A percentile compares a stretch with the other conserved stretches of the same genome.
phyloP scores from a whole-genome alignment of 2,113 vertebrate species.

The Sceloporus tristichus region DNA sequence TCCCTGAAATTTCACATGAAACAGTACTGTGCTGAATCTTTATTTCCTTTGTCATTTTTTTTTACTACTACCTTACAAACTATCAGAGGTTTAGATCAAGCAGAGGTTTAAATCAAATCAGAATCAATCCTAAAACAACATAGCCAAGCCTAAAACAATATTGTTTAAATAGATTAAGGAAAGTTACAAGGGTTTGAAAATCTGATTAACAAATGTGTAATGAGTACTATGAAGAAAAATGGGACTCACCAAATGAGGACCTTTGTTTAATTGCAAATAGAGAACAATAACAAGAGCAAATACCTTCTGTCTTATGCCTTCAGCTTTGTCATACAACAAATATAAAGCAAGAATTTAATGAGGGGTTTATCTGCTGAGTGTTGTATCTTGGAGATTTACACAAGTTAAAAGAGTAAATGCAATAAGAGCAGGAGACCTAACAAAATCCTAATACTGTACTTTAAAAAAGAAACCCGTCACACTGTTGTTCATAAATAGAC shows the following conservation, averaged over 20 bases:
- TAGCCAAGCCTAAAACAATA: constrained; percentile 50
- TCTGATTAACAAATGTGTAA: constrained; percentile 41
- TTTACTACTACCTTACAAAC: not conserved
- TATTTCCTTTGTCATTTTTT: not conserved
- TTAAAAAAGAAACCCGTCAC: constrained; percentile 43
- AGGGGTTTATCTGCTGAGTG: constrained; percentile 48
- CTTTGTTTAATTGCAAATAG: constrained; percentile 53
- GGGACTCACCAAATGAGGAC: constrained; percentile 33
- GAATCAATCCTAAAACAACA: constrained; percentile 16
- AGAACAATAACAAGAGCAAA: constrained; percentile 56
- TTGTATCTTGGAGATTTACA: constrained; percentile 43
- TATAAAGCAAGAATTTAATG: constrained; percentile 45
- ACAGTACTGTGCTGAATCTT: constrained; percentile 32
- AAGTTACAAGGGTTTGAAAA: constrained; percentile 40
- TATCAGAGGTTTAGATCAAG: constrained; percentile 32
- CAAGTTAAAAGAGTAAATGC: constrained; percentile 43
- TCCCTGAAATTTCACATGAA: not conserved
- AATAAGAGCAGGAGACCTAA: constrained; percentile 66
- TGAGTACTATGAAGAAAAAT: constrained; percentile 49
- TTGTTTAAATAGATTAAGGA: constrained; percentile 42
- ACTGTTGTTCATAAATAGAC: constrained; percentile 76
- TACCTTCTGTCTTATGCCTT: constrained; percentile 34
- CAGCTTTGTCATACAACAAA: constrained; percentile 46
- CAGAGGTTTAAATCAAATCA: constrained; percentile 47
- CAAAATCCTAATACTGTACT: constrained; percentile 64